Base-by-base conservation (phyloP, 2,888 invertebrate genomes). In the Amitus sp. region DNA sequence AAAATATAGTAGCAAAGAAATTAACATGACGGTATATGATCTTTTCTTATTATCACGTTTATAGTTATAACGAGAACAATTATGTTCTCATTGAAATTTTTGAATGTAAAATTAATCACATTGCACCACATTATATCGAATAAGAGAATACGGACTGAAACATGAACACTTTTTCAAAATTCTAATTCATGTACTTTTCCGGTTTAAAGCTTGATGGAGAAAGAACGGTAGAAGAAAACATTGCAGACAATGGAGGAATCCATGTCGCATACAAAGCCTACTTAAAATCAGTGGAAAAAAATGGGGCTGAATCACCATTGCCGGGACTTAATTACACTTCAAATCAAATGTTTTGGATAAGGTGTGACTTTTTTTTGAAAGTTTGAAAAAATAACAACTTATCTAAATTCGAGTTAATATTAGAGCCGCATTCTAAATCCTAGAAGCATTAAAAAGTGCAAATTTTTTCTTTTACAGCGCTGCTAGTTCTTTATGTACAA, bases 231-330 rank as follows among this genome's bases (percentile, higher is more conserved):
- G 94, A 94, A 12, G 95, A 95, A 80, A 95, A 96, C 80, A 96
- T 96, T 62, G 95, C 95, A 0, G 95, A 96, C 79, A 96, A 95
- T 77, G 95, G 95, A 2, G 96, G 95, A 1, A 88, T 95, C 63
- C 95, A 95, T 79, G 91, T 93, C 79, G 92, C 95, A 0, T 96
- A 95, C 81, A 84, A 88, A 64, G 94, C 94, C 0, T 94, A 94
- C 80, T 85, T 88, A 46, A 86, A 87, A 9, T 93, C 92, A 92
- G 87, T 85, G 0, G 82, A 86, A 27, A 84, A 88, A 7, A 87
- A 91, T 74, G 88, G 88, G 0, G 82, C 83, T 0, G 93, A 93
- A 73, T 81, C 84, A 0, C 83, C 86, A 34, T 83, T 93, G 40
- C 93, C 93, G 0, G 93, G 92, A 0, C 83, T 93, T 1, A 15